Evolutionary conservation across 2,888 invertebrate species (phyloP).

Genomic region (Heteromurus nitidus): DNA sequence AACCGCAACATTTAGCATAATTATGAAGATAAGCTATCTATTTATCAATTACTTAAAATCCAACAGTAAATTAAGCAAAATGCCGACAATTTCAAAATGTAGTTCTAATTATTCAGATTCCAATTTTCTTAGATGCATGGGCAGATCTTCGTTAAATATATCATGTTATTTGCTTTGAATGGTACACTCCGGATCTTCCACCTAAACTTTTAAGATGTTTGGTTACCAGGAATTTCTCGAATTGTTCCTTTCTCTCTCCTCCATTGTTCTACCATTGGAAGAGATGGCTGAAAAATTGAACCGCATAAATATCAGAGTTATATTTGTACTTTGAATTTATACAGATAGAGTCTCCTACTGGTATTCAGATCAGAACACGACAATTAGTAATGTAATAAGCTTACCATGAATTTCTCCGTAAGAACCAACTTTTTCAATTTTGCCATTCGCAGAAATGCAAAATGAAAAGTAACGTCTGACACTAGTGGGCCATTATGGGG

Average conservation of each 20-base stretch:
- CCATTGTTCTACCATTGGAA: constrained; percentile 20
- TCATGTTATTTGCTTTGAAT: background rate
- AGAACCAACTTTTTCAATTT: constrained; percentile 24
- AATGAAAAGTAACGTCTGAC: constrained; percentile 33
- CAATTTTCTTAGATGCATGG: background rate
- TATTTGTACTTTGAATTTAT: background rate
- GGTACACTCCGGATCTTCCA: background rate
- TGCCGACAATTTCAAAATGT: background rate
- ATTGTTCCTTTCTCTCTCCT: constrained; percentile 23
- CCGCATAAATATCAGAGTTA: background rate
- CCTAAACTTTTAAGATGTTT: background rate
- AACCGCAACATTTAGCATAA: no score
- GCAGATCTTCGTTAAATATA: background rate
- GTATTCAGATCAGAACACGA: no score
- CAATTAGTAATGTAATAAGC: background rate
- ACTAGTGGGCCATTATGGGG: background rate
- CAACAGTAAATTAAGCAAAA: no score
- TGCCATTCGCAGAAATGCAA: constrained; percentile 22
- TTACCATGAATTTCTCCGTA: constrained; percentile 23
- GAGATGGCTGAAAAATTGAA: background rate
- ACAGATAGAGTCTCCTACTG: background rate
- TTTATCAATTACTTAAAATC: no score
- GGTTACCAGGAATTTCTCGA: background rate
- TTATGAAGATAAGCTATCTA: no score
- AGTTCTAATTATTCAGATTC: background rate